These are phyloP conservation scores for Madoqua kirkii DNA, from an alignment of 2,113 vertebrate genomes.

Conservation along the genomic window DNA sequence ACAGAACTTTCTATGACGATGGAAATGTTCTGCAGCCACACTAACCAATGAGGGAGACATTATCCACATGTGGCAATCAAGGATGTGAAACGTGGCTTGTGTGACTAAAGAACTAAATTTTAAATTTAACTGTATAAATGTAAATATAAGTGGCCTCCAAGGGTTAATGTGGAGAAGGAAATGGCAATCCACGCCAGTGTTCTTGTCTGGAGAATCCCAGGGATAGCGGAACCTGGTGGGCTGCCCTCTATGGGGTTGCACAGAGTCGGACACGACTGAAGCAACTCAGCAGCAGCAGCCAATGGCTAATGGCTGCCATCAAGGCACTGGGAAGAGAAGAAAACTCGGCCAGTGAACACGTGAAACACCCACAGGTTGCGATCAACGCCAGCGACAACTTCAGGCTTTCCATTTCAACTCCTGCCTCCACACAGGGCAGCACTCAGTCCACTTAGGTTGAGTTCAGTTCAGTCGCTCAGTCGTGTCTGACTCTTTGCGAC, in stretches of 20 bases:
- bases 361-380: background rate
- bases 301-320: background rate
- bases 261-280: too few species aligned
- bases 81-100: background rate
- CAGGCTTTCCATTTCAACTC: background rate
- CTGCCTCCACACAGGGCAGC: background rate
- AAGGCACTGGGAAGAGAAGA: background rate
- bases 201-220: too few species aligned
- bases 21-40: background rate
- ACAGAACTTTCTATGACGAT: background rate
- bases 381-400: background rate
- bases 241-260: rapidly evolving
- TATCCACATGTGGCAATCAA: background rate
- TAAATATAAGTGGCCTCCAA: background rate
- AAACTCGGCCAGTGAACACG: rapidly evolving
- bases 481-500: too few species aligned
- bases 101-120: background rate
- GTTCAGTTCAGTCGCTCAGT: too few species aligned
- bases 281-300: too few species aligned
- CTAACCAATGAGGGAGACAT: background rate
- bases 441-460: background rate
- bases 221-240: too few species aligned
- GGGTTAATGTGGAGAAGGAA: too few species aligned
- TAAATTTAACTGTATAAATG: background rate
- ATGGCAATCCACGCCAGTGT: too few species aligned